phyloP scores from a whole-genome alignment of 2,113 vertebrate genomes.

The Oryzias celebensis region DNA sequence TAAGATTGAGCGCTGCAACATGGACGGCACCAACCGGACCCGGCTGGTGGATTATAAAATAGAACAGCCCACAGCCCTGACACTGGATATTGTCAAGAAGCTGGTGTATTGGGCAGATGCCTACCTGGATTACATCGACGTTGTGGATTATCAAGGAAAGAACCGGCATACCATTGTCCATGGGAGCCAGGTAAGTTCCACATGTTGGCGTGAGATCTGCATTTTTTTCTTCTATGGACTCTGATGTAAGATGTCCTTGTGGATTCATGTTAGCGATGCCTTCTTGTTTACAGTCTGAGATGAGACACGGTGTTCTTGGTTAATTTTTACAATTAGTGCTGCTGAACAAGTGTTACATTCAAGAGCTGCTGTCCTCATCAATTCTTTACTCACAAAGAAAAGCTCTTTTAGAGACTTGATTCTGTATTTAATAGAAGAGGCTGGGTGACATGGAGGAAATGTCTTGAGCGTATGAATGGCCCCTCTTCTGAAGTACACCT shows the following conservation, averaged over 20 bases:
- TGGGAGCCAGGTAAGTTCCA: slow-evolving; percentile 86
- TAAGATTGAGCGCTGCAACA: slow-evolving; percentile 95
- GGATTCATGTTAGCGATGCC: slow-evolving; percentile 5
- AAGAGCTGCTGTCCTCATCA: slow-evolving; percentile 42
- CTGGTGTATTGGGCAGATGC: slow-evolving; percentile 96
- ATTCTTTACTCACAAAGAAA: slow-evolving; percentile 39
- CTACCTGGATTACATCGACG: slow-evolving; percentile 92
- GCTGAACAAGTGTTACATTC: slow-evolving; percentile 47
- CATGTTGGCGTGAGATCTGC: slow-evolving; percentile 12
- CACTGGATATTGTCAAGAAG: slow-evolving; percentile 91
- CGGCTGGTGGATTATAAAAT: slow-evolving; percentile 87
- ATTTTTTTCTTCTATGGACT: slow-evolving; percentile 2
- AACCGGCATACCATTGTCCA: slow-evolving; percentile 87
- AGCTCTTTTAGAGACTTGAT: slow-evolving; percentile 36
- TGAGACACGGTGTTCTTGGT: slow-evolving; percentile 22
- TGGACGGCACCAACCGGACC: slow-evolving; percentile 94
- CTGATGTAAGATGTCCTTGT: slow-evolving; percentile 9
- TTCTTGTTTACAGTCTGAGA: slow-evolving; percentile 22
- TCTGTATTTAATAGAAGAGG: slow-evolving; percentile 42
- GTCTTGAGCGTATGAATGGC: slow-evolving; percentile 50
- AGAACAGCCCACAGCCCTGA: slow-evolving; percentile 89
- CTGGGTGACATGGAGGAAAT: slow-evolving; percentile 26
- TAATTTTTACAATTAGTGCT: slow-evolving; percentile 33
- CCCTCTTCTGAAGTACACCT: slow-evolving; percentile 59
- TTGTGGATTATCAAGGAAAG: slow-evolving; percentile 92